Evolutionary conservation across 2,888 invertebrate genomes (phyloP).

Genomic region (Drosophila buzzatii): DNA sequence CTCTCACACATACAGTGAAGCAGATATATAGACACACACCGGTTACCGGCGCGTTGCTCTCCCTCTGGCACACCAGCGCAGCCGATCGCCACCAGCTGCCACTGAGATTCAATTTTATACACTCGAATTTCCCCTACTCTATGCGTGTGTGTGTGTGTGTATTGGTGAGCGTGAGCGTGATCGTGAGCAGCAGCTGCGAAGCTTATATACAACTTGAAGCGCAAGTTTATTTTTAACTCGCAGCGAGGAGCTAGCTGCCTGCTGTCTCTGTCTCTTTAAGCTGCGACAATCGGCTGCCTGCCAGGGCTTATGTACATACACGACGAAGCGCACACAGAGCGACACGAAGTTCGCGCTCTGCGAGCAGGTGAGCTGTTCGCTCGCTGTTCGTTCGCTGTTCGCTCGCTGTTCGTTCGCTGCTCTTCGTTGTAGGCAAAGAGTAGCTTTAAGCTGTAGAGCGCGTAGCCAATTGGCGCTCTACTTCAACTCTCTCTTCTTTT

Average conservation of each 20-base stretch:
- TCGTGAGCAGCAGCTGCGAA: constrained; percentile 67
- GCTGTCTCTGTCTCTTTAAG: constrained; percentile 47
- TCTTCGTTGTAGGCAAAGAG: constrained; percentile 63
- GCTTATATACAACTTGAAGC: constrained; percentile 64
- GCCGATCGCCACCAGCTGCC: constrained; percentile 78
- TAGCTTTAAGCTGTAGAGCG: constrained; percentile 38
- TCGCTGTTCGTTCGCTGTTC: constrained; percentile 28
- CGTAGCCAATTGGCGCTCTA: constrained; percentile 46
- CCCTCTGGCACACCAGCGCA: constrained; percentile 35
- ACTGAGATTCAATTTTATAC: constrained; percentile 66
- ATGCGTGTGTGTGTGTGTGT: constrained; percentile 14
- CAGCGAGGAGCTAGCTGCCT: constrained; percentile 26
- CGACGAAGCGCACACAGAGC: constrained; percentile 23
- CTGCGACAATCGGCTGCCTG: constrained; percentile 18
- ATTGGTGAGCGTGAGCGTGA: constrained; percentile 28
- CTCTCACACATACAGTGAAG: constrained; percentile 16
- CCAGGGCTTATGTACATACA: constrained; percentile 34
- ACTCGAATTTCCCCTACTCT: constrained; percentile 59
- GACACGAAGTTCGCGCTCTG: constrained; percentile 33
- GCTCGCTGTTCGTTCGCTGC: constrained; percentile 23
- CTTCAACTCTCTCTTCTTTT: constrained; percentile 31
- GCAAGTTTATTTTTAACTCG: constrained; percentile 72
- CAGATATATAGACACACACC: constrained; percentile 11
- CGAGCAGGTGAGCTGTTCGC: constrained; percentile 63
- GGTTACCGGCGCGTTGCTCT: constrained; percentile 46